Evolutionary conservation across 2,113 vertebrate species (phyloP), one percentile per base, ranked within the genome.

Genomic region (Corvus cornix): DNA sequence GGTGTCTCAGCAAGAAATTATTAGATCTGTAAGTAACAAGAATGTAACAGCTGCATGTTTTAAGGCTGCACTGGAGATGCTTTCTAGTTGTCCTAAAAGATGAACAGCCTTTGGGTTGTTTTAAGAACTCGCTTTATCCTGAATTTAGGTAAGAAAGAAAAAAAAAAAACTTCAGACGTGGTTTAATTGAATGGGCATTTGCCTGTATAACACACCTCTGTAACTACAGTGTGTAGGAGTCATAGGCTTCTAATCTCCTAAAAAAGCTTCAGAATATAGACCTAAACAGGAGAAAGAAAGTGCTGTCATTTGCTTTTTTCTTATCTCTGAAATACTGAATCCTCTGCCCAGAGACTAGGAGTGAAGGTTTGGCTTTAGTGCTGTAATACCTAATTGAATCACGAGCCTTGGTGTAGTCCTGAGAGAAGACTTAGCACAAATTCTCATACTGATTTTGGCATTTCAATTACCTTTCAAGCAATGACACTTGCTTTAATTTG

Each of bases 301-400:
- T 76, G 16, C 51, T 83, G 63, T 90, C 63, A 70, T 77, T 72
- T 92, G 33, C 55, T 46, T 37, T 90, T 78, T 76, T 78, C 93
- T 80, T 30, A 23, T 93, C 51, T 80, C 35, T 86, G 44, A 80
- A 94, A 86, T 48, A 90, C 21, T 0, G 16, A 77, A 62, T 94
- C 20, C 27, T 62, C 55, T 90, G 63, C 23, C 68, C 63, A 69
- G 68, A 79, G 73, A 89, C 93, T 55, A 91, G 67, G 43, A 90
- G 43, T 7, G 8, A 62, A 92, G 79, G 41, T 66, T 92, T 86
- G 72, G n/a, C 30, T 93, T 82, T 67, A 72, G 77, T 60, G 39
- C 82, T 68, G 44, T 89, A 83, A 90, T 90, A 78, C 84, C 66
- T 82, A 93, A 94, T 87, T 89, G 84, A 89, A 93, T 94, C 90